Percentiles rank a stretch among this genome's conserved stretches.
Conservation (phyloP, 2,113 vertebrate species). For the Tor tambroides region DNA sequence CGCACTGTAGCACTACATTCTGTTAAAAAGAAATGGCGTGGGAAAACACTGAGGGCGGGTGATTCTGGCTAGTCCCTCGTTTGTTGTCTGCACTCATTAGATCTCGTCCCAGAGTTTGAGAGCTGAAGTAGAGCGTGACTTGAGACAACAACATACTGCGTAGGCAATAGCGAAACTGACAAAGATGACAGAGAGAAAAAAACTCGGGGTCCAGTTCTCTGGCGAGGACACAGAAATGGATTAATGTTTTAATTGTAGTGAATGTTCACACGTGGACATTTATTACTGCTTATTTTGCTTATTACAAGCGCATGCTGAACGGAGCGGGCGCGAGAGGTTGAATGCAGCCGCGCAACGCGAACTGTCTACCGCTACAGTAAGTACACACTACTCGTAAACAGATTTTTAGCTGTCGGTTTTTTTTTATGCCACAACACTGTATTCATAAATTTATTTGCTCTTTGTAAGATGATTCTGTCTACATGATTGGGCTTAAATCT, state of each 20-base stretch:
- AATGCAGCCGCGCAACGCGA: neutral
- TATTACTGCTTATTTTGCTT: neutral
- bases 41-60: constrained; percentile 10
- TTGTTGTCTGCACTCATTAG: neutral
- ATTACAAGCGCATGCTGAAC: neutral
- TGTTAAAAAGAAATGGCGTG: neutral
- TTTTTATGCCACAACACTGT: neutral
- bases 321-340: neutral
- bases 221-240: neutral
- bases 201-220: neutral
- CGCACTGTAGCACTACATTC: neutral
- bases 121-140: neutral
- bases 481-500: too few relatives aligned
- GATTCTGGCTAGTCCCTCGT: neutral
- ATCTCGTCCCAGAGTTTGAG: neutral
- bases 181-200: neutral
- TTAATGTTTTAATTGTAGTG: neutral
- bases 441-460: neutral
- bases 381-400: neutral
- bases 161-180: neutral
- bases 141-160: neutral
- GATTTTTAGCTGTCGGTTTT: neutral
- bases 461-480: neutral
- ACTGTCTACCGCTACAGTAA: neutral
- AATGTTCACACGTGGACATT: neutral